Conservation (phyloP, 1,140 invertebrate species). For the Cydia pomonella region DNA sequence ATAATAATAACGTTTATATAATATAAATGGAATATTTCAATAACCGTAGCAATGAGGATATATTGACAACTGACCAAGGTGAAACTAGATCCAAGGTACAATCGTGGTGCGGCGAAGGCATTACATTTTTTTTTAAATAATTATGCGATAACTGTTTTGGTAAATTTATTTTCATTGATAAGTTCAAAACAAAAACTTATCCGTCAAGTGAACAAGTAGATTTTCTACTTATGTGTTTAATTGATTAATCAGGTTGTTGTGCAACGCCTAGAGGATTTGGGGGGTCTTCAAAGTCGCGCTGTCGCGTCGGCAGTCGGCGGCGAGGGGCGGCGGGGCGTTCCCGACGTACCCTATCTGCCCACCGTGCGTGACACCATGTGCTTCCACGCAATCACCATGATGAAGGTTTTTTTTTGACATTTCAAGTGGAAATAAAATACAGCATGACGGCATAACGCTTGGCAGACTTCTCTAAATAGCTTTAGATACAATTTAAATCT, state of each 20-base stretch:
- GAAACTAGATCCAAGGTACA: too few relatives aligned
- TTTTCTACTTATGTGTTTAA: neutral
- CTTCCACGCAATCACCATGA: conserved; percentile 94
- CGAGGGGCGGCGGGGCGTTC: conserved; percentile 86
- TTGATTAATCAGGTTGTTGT: conserved; percentile 82
- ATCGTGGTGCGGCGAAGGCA: too few relatives aligned
- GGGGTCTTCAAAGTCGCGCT: conserved; percentile 79
- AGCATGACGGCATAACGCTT: neutral
- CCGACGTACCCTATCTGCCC: conserved; percentile 92
- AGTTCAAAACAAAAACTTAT: neutral
- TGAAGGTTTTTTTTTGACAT: too few relatives aligned
- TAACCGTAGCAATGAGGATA: too few relatives aligned
- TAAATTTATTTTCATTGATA: neutral
- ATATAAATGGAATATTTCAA: too few relatives aligned
- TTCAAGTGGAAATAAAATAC: neutral
- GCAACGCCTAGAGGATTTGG: conserved; percentile 88
- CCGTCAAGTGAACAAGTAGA: neutral
- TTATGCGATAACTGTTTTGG: neutral
- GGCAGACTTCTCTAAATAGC: neutral
- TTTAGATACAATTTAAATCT: neutral
- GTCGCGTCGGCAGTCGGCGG: conserved; percentile 84
- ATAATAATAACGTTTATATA: too few relatives aligned
- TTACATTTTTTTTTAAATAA: too few relatives aligned
- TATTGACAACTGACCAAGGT: too few relatives aligned
- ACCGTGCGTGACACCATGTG: conserved; percentile 95